These are phyloP conservation scores for Pollenia amentaria DNA, from an alignment of 2,888 invertebrate species.

Conservation along the genomic window DNA sequence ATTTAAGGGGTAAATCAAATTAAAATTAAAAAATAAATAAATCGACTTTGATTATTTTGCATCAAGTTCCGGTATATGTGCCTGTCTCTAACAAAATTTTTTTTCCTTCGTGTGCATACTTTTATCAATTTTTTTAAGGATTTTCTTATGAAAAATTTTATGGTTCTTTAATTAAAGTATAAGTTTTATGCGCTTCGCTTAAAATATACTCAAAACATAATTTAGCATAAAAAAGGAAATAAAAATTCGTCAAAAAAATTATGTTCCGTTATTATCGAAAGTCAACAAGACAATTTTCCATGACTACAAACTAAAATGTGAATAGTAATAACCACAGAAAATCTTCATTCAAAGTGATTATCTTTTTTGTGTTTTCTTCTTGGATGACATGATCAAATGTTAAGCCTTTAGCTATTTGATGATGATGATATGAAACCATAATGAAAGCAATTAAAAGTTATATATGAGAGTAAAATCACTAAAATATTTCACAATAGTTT, in stretches of 20 bases:
- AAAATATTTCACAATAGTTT: conserved; percentile 68
- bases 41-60: too few relatives aligned
- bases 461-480: conserved; percentile 65
- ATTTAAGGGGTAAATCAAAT: too few relatives aligned
- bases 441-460: conserved; percentile 71
- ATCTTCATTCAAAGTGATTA: neutral
- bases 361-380: conserved; percentile 1
- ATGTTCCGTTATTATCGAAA: conserved; percentile 1
- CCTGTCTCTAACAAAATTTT: too few relatives aligned
- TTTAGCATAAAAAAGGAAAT: too few relatives aligned
- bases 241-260: neutral
- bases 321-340: conserved; percentile 19
- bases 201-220: too few relatives aligned
- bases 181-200: too few relatives aligned
- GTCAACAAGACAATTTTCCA: neutral
- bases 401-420: conserved; percentile 50
- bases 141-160: too few relatives aligned
- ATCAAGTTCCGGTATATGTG: too few relatives aligned
- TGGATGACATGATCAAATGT: conserved; percentile 33
- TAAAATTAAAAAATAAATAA: too few relatives aligned
- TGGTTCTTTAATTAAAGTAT: too few relatives aligned
- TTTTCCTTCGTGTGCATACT: too few relatives aligned
- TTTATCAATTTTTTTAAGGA: too few relatives aligned
- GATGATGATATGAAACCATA: conserved; percentile 58
- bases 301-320: neutral